Conservation (phyloP, 1,140 invertebrate genomes). For the Meteorus sp. region DNA sequence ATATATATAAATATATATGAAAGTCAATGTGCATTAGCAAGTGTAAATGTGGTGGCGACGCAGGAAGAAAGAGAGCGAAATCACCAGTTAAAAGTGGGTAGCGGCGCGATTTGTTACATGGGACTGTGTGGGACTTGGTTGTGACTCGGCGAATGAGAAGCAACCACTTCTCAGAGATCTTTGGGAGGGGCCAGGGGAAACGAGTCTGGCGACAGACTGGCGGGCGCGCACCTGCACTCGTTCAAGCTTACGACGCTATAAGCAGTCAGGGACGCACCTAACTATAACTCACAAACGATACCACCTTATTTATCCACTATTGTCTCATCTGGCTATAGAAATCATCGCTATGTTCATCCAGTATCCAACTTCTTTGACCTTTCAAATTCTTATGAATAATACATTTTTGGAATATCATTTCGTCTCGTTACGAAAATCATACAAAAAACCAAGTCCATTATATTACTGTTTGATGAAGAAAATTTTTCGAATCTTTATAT, state of each 20-base stretch:
- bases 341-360: no score
- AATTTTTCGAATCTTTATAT: no score
- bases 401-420: no score
- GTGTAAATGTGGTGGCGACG: not conserved
- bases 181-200: constrained; percentile 8
- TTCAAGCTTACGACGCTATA: constrained; percentile 26
- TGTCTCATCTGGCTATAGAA: not conserved
- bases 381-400: no score
- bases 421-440: no score
- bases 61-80: not conserved
- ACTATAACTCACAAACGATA: not conserved
- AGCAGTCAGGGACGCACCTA: constrained; percentile 30
- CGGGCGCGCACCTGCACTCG: constrained; percentile 54
- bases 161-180: constrained; percentile 27
- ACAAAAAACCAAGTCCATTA: no score
- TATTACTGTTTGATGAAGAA: no score
- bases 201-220: constrained; percentile 56
- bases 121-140: constrained; percentile 21
- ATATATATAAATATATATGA: no score
- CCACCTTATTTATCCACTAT: not conserved
- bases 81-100: not conserved
- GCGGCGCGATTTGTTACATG: constrained; percentile 19
- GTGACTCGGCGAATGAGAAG: constrained; percentile 23
- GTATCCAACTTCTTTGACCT: no score
- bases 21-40: not conserved